Evolutionary conservation across 2,888 invertebrate genomes (phyloP), one percentile per base, ranked within the genome.

Genomic region (Stegophylla sp.): DNA sequence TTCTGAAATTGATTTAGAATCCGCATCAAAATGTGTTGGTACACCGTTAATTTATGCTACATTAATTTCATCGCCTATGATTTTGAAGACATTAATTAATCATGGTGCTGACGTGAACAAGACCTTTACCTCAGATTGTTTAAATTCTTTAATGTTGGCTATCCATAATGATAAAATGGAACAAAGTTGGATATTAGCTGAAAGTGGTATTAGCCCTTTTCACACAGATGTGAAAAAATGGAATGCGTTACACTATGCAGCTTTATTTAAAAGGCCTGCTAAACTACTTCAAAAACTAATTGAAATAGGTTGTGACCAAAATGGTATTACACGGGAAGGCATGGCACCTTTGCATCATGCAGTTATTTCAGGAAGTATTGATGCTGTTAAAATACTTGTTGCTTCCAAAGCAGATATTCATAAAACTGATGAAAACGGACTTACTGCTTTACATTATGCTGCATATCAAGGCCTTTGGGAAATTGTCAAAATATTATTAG

Each of bases 311-410:
- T 69, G 67, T 69, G 79, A 79, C 23, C 23, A 61, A 61, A 79
- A 79, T 79, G 79, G 79, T 20, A 28, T 48, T 23, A 79, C 79
- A 20, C 93, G 90, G 94, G 94, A 87, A 91, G 93, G 87, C 91
- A 92, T 85, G 94, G 92, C 87, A 93, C 93, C 89, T 94, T 94
- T 87, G 94, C 94, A 87, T 93, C 93, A 85, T 91, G 91, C 86
- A 95, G 88, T 85, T 94, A 88, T 85, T 89, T 91, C 94, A 94
- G 89, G 77, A 91, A 90, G 83, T 84, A 85, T 86, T 41, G 48
- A 71, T 63, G 48, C 71, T 71, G 79, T 79, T 61, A 9, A 71
- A 59, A 85, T 85, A 81, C n/a, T 82, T 23, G 66, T 61, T 67
- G 13, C 17, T 26, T n/a, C 56, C 45, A 73, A 74, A 41, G 34